Evolutionary conservation across 2,113 vertebrate species (phyloP), one percentile per base, ranked within the genome.

Genomic region (Oreochromis tanganicae): DNA sequence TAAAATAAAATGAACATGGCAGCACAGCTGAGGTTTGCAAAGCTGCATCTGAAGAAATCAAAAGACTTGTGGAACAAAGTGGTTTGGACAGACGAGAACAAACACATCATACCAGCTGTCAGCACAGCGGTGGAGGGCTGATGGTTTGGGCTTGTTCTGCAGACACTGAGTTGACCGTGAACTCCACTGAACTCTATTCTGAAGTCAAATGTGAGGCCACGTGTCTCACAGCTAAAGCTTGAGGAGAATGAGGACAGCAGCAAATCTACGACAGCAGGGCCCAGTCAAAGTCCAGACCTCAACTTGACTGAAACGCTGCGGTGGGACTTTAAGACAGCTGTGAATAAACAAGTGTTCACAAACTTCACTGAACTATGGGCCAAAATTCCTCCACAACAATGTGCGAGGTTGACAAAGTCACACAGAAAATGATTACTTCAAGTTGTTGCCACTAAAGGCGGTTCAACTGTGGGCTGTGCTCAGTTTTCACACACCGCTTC

Each of bases 381-480:
- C 63, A 68, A 75, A 2, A 38, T 66, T 13, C 61, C 61, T 38
- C 34, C 61, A 38, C 61, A 38, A 38, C 61, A 8, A 66, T 7
- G 61, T 66, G 61, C n/a, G 34, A 66, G 61, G 61, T 66, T 38
- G 19, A 13, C 61, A 11, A 29, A 75, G 68, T 75, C 68, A 19
- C 9, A 75, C 24, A 75, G 5, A 48, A 75, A 48, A 75, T 0
- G n/a, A 29, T 29, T 48, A 17, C 68, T 19, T 5, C n/a, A 43
- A 43, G 34, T 3, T 41, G 34, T 68, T 41, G 7, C 38, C 21
- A 6, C n/a, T 43, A 14, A 71, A 71, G 38, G 12, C 6, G 9
- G 16, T 34, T 2, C 32, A 1, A 10, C 16, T 10, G 9, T 61
- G 56, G 0, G 7, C 8, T 34, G 57, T 34, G 13, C 27, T 59